Evolutionary conservation across 1,140 invertebrate genomes (phyloP), one percentile per base, ranked within the genome.

Genomic region (Drosophila malerkotliana): DNA sequence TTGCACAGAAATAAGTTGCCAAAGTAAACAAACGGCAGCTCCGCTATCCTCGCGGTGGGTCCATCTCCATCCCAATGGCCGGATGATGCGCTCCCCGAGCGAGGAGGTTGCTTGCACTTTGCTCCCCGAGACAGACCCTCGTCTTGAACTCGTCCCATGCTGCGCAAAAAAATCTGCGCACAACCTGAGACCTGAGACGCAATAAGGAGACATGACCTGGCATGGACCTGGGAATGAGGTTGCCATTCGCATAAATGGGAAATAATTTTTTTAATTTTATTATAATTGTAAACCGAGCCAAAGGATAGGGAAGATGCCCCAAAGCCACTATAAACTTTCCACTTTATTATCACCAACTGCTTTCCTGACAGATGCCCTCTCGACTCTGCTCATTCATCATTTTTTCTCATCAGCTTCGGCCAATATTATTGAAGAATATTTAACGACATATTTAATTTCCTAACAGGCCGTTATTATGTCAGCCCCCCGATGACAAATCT

Each of bases 391-490:
- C 63, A 54, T 79, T 72, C 55, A 74, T 67, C 61, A 72, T 77
- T 53, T 55, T 53, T 12, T 26, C n/a, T 21, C 15, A 5, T 32
- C 24, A 32, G 45, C 32, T 47, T 32, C 28, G 51, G 21, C 21
- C 54, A 57, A 59, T 53, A 64, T 76, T 72, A 63, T 41, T 24
- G 9, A 52, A 52, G 73, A 57, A 54, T 72, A 60, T 85, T 84
- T 74, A 87, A 84, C 77, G 77, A 60, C 68, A 87, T 87, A 85
- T 82, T 88, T 72, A 66, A 82, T 76, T 63, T 72, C 18, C 9
- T 54, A 75, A 60, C 78, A 69, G 71, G 66, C 69, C 63, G 58
- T 87, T 72, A 87, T 87, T 76, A 77, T 87, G 83, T 88, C 83
- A 73, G 79, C 61, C 24, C 26, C 41, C 7, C 32, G 51, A 41